Evolutionary conservation across 2,888 invertebrate genomes (phyloP), one percentile per base, ranked within the genome.

Genomic region (Torymus texanus): DNA sequence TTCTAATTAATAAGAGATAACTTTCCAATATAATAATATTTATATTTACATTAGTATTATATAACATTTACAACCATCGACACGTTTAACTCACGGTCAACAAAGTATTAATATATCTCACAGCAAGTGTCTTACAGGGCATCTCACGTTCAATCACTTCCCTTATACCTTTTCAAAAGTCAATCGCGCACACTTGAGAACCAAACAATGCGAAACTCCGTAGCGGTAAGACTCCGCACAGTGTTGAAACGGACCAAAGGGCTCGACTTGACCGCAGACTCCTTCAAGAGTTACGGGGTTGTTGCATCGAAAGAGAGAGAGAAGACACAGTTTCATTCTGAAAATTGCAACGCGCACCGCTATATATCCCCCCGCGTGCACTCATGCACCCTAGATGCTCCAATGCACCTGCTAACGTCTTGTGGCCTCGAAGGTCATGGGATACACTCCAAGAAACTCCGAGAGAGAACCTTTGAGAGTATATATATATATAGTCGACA

Each of bases 301-400:
- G 50, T 24, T 13, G 51, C 58, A 58, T 79, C 51, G 65, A 70
- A 18, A 84, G 84, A 85, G 82, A 82, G 83, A 82, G 83, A 82
- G 83, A 83, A 84, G 21, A 2, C 21, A 21, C 21, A 84, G 82
- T 82, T 78, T 82, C 82, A 81, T 83, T 85, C 86, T 87, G 21
- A 86, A 88, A 87, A 88, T 86, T 87, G 87, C 84, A 88, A 87
- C 87, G 87, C 87, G 86, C 85, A 8, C 5, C 41, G 5, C 41
- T 41, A 41, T 41, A 21, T 21, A 21, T 21, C 21, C 21, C 41
- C 41, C 41, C 41, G 41, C n/a, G n/a, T n/a, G n/a, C n/a, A n/a
- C 41, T 21, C 21, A 8, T 8, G 10, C 85, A 87, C 87, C 86
- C 85, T 87, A 85, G 21, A 21, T 21, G 84, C 85, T 83, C 82